A percentile compares a stretch with the other conserved stretches of the same genome.
Evolutionary conservation across 2,797 vertebrate species (phyloP).

Genomic region (Phrynocephalus vlangalii): DNA sequence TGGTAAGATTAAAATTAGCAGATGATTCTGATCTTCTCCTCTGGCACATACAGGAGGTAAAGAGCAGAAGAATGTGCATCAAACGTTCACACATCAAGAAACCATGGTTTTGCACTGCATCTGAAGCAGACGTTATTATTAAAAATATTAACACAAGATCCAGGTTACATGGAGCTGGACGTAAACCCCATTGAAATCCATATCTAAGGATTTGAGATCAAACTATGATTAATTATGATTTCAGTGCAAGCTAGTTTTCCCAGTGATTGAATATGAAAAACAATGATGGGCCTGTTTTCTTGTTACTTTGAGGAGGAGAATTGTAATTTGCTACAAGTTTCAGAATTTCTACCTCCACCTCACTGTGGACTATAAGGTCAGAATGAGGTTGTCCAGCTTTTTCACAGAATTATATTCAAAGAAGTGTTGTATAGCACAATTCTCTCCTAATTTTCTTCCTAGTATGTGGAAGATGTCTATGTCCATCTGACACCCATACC

Average conservation of each 20-base stretch:
- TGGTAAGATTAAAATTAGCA: background rate
- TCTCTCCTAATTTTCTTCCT: background rate
- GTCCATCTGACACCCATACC: background rate
- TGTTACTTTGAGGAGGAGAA: background rate
- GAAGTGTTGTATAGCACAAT: background rate
- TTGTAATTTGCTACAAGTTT: background rate
- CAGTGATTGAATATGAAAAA: background rate
- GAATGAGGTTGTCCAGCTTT: background rate
- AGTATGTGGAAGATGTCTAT: background rate
- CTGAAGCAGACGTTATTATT: background rate
- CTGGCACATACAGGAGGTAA: background rate
- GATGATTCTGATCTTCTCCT: background rate
- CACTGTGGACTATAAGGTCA: background rate
- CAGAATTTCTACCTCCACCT: background rate
- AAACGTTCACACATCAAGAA: background rate
- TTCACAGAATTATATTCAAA: background rate
- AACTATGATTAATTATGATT: background rate
- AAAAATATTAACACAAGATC: background rate
- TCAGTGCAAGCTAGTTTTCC: background rate
- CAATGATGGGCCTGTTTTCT: background rate
- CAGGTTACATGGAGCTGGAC: background rate
- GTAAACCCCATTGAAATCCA: background rate
- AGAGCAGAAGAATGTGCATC: background rate
- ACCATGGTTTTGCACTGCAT: background rate
- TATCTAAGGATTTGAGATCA: background rate